These are phyloP conservation scores for Tylochromis polylepis DNA, from an alignment of 2,113 vertebrate species.

Conservation along the genomic window DNA sequence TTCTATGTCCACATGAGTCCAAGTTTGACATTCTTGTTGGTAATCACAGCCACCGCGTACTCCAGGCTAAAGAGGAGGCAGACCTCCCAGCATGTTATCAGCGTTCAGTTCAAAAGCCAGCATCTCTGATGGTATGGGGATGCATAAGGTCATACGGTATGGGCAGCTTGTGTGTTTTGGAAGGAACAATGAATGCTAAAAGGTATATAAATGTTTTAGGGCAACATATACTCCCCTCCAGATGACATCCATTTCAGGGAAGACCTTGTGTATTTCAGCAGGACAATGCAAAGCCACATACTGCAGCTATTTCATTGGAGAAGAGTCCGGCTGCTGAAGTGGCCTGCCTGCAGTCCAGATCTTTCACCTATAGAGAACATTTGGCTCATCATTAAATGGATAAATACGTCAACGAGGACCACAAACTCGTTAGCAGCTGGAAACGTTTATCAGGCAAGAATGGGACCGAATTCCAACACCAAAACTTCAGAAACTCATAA, in stretches of 20 bases:
- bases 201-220: not conserved
- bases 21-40: not conserved
- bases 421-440: not conserved
- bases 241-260: not conserved
- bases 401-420: not conserved
- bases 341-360: not conserved
- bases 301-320: not conserved
- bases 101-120: not conserved
- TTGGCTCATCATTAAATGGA: not conserved
- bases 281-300: not conserved
- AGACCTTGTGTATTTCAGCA: not conserved
- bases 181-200: not conserved
- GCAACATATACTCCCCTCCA: not conserved
- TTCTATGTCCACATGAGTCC: not conserved
- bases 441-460: not conserved
- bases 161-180: not conserved
- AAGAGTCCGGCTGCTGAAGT: not conserved
- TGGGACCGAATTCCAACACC: not conserved
- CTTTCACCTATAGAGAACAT: not conserved
- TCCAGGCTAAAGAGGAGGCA: not conserved
- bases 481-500: not conserved
- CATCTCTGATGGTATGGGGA: not conserved
- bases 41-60: not conserved
- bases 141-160: not conserved
- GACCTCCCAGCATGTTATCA: not conserved